These are phyloP conservation scores for Gracilinanus agilis DNA, from an alignment of 2,113 vertebrate genomes.

Conservation along the genomic window DNA sequence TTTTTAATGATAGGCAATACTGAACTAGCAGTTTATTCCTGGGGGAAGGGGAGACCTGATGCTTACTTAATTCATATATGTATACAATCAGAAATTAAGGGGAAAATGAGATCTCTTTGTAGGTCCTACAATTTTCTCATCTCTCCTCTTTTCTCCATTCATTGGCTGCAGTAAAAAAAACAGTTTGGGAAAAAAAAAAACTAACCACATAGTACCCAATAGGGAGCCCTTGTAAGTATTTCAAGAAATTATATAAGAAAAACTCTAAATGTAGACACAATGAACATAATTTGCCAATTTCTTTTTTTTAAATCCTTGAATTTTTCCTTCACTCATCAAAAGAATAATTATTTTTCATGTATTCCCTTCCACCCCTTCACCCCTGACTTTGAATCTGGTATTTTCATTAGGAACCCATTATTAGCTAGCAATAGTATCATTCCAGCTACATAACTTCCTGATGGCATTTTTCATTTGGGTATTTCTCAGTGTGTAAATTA, in stretches of 20 bases:
- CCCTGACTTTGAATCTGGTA: not conserved
- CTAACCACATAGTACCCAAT: not conserved
- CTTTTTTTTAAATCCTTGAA: not conserved
- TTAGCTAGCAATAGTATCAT: slow-evolving; percentile 17
- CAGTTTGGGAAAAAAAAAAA: not conserved
- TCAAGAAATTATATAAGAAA: not conserved
- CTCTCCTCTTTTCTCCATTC: not conserved
- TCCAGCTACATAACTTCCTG: slow-evolving; percentile 67
- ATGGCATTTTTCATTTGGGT: slow-evolving; percentile 78
- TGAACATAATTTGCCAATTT: not conserved
- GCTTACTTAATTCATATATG: not conserved
- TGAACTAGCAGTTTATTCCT: not conserved
- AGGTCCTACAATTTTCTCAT: not conserved
- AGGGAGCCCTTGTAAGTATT: not conserved
- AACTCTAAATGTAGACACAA: not conserved
- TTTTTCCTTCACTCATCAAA: not conserved
- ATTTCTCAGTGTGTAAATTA: slow-evolving; percentile 78
- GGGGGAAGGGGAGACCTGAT: too few relatives aligned
- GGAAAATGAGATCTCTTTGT: not conserved
- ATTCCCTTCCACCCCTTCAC: not conserved
- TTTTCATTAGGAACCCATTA: not conserved
- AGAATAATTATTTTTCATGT: not conserved
- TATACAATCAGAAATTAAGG: not conserved
- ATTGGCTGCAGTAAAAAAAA: not conserved
- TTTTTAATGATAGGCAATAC: not conserved